Base-by-base conservation (phyloP, 2,888 invertebrate genomes). In the Drosophila pseudotalamancana region DNA sequence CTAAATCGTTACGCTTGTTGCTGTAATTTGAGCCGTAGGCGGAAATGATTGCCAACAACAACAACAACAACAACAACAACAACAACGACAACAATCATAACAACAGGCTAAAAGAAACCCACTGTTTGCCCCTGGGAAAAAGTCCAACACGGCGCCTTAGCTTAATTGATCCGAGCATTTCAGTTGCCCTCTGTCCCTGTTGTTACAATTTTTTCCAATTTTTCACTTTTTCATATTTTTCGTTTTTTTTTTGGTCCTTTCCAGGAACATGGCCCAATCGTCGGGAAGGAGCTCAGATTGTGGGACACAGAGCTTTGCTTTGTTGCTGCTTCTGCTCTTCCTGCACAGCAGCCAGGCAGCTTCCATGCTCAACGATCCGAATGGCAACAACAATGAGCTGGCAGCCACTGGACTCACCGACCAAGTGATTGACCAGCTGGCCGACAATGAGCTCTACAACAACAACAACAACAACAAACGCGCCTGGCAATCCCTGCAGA, bases 401-500 rank as follows among this genome's bases (percentile, higher is more conserved):
- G 42, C 74, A 1, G 65, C 68, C 53, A 73, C 46, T 29, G 76
- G 71, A 1, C 69, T 83, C 6, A 61, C 74, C 46, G 83, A 83
- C 25, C 81, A 84, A 53, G 71, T 86, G 40, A 48, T 77, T 25
- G 82, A 82, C 0, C 82, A 85, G 50, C 66, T 81, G 3, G 48
- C 43, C 40, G 79, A 77, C 6, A 72, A 73, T 25, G 88, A 89
- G 27, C 64, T 74, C 25, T 78, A 85, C 32, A 55, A 43, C 34
- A 73, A 56, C 43, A 74, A 85, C 32, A 55, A 43, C 34, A 73
- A 56, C 43, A 74, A 92, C 50, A 93, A 93, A 78, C 89, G 93
- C 31, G 92, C 92, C 51, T 95, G 95, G 95, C 93, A 93, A 27
- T 93, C 93, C 77, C 92, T 95, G 89, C 94, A 94, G 88, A 94